phyloP scores from a whole-genome alignment of 2,888 invertebrate species.

The Nezara viridula region DNA sequence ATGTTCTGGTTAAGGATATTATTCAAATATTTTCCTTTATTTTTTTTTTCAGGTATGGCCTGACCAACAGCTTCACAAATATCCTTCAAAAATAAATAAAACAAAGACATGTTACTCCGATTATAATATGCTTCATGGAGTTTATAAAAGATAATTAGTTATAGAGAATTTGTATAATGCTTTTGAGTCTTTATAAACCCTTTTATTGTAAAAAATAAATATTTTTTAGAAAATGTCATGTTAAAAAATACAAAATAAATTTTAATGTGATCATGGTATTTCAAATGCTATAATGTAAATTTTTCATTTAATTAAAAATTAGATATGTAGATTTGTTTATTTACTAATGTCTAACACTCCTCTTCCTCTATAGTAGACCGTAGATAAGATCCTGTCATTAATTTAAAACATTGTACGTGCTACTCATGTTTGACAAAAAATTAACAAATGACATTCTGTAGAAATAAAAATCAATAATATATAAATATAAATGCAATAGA shows the following conservation, averaged over 20 bases:
- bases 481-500: too few relatives aligned
- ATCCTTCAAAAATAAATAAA: not conserved
- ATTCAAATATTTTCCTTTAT: too few relatives aligned
- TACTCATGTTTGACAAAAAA: too few relatives aligned
- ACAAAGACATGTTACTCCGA: not conserved
- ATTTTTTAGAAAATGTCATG: too few relatives aligned
- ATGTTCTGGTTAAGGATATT: too few relatives aligned
- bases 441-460: too few relatives aligned
- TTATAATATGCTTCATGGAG: not conserved
- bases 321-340: not conserved
- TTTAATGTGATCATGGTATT: not conserved
- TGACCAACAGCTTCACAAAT: not conserved
- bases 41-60: not conserved
- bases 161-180: not conserved
- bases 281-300: not conserved
- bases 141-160: not conserved
- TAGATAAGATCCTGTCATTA: too few relatives aligned
- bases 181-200: not conserved
- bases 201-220: not conserved
- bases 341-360: too few relatives aligned
- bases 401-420: too few relatives aligned
- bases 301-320: not conserved
- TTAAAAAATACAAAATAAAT: not conserved
- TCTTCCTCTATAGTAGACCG: too few relatives aligned
- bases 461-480: too few relatives aligned